Conservation (phyloP, 2,113 vertebrate genomes). For the Scomber colias region DNA sequence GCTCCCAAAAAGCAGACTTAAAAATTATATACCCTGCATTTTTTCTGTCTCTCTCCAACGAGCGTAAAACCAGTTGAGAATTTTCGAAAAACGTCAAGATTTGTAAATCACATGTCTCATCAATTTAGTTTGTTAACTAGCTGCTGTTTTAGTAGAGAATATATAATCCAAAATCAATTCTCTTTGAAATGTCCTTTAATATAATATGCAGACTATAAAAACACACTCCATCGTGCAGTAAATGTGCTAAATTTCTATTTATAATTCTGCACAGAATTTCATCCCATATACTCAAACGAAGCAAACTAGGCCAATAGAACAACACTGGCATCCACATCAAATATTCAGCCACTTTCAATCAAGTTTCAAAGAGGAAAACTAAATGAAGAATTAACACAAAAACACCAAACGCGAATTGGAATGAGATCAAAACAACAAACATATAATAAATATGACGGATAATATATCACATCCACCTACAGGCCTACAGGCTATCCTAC, state of each 20-base stretch:
- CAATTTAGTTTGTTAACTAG: background rate
- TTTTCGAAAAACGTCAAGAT: background rate
- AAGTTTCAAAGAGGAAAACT: constrained; percentile 37
- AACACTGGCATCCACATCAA: constrained; percentile 50
- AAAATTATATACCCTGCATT: background rate
- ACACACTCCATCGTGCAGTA: background rate
- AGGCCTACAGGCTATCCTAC: constrained; percentile 2
- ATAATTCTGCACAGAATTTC: background rate
- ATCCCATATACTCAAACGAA: constrained; percentile 24
- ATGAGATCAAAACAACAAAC: constrained; percentile 23
- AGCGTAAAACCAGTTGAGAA: background rate
- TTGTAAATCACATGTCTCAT: background rate
- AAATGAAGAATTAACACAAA: constrained; percentile 32
- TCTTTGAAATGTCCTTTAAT: constrained; percentile 21
- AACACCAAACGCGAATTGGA: background rate
- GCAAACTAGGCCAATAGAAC: constrained; percentile 49
- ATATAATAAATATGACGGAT: background rate
- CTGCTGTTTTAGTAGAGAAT: background rate
- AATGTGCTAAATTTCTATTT: constrained; percentile 1
- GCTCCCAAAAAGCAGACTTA: constrained; percentile 50
- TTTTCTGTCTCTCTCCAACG: background rate
- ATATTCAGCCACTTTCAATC: constrained; percentile 49
- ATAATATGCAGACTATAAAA: constrained; percentile 9
- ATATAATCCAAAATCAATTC: constrained; percentile 21
- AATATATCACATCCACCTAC: background rate